These are phyloP conservation scores for Nomada fabriciana DNA, from an alignment of 2,888 invertebrate species.

Conservation along the genomic window DNA sequence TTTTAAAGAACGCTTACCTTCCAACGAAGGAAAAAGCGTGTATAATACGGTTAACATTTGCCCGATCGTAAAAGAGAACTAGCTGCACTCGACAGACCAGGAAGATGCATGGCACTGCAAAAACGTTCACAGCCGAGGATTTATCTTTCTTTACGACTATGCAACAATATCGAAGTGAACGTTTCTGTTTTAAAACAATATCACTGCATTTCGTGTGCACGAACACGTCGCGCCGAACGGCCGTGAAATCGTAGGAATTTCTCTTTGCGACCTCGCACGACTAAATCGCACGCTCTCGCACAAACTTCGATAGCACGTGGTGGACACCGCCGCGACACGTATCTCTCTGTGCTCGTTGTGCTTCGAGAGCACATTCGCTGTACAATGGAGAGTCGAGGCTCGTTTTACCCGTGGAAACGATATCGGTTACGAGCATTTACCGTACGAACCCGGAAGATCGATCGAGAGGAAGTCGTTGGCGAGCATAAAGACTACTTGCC, in stretches of 20 bases:
- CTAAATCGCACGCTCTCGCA: conserved; percentile 1
- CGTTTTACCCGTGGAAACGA: conserved; percentile 53
- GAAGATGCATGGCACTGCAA: conserved; percentile 40
- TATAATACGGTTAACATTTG: conserved; percentile 41
- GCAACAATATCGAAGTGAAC: conserved; percentile 1
- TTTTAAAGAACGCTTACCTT: conserved; percentile 36
- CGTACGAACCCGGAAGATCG: conserved; percentile 72
- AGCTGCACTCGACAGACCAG: conserved; percentile 29
- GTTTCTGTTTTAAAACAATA: conserved; percentile 10
- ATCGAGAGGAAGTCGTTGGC: conserved; percentile 71
- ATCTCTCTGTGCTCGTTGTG: conserved; percentile 16
- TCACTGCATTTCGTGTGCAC: not conserved
- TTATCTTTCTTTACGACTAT: conserved; percentile 10
- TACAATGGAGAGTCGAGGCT: conserved; percentile 49
- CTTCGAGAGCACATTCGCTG: conserved; percentile 24
- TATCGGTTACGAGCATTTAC: conserved; percentile 62
- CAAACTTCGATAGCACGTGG: conserved; percentile 17
- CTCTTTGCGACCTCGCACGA: not conserved
- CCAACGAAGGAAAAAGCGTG: conserved; percentile 5
- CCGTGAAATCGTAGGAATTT: conserved; percentile 1
- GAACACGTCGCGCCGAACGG: too few species aligned
- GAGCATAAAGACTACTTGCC: conserved; percentile 51
- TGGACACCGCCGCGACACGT: conserved; percentile 3
- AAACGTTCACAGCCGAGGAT: conserved; percentile 24
- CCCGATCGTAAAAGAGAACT: conserved; percentile 51